A percentile compares a stretch with the other conserved stretches of the same genome.
Evolutionary conservation across 1,140 invertebrate species (phyloP).

Genomic region (Lepidurus packardi): DNA sequence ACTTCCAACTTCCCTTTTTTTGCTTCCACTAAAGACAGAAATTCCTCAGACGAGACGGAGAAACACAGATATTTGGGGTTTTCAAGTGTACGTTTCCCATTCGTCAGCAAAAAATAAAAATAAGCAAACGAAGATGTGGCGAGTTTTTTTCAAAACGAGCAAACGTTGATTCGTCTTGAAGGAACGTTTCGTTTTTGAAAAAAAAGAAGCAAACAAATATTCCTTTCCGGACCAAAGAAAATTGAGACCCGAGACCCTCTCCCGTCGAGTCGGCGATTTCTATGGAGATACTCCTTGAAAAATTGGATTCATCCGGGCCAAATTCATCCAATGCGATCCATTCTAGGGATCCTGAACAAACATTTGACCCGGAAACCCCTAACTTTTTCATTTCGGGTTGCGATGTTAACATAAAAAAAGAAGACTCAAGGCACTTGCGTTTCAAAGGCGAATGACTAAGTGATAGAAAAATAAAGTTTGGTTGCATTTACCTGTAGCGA

Average conservation of each 20-base stretch:
- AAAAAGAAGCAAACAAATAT: neutral
- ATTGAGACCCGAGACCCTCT: neutral
- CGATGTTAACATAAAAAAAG: too few relatives aligned
- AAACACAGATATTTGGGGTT: neutral
- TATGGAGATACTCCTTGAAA: neutral
- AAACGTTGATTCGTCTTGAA: neutral
- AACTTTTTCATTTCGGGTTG: too few relatives aligned
- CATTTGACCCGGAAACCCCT: too few relatives aligned
- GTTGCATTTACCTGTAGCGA: slow-evolving; percentile 32
- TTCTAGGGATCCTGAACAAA: too few relatives aligned
- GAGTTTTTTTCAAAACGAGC: neutral
- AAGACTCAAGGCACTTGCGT: too few relatives aligned
- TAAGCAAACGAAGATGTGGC: neutral
- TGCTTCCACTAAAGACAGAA: neutral
- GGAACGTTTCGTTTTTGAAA: neutral
- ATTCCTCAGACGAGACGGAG: neutral
- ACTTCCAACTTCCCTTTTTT: neutral
- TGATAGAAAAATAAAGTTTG: neutral
- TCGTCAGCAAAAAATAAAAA: neutral
- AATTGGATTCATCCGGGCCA: neutral
- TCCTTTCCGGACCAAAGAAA: neutral
- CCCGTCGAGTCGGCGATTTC: neutral
- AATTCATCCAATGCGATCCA: neutral
- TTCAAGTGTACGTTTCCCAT: neutral
- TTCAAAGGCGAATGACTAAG: neutral